These are phyloP conservation scores for Trichopria drosophilae DNA, from an alignment of 2,888 invertebrate species.

Conservation along the genomic window DNA sequence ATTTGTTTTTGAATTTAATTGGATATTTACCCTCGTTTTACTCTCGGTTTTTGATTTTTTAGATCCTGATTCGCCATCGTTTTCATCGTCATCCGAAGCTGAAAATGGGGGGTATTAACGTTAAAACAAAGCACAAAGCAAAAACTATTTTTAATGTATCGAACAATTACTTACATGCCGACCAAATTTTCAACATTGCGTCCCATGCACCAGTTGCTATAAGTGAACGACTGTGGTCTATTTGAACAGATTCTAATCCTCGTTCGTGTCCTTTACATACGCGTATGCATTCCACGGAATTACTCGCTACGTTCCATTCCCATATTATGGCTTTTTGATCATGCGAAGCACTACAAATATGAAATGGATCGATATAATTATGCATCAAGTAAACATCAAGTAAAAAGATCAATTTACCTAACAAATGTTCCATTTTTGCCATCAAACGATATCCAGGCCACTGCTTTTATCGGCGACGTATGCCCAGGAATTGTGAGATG, in stretches of 20 bases:
- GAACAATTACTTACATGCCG: slow-evolving; percentile 68
- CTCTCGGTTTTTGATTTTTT: slow-evolving; percentile 67
- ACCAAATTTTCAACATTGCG: slow-evolving; percentile 89
- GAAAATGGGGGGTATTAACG: slow-evolving; percentile 18
- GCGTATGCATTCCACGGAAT: slow-evolving; percentile 77
- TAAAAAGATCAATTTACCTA: slow-evolving; percentile 60
- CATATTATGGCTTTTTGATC: slow-evolving; percentile 90
- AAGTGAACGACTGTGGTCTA: slow-evolving; percentile 68
- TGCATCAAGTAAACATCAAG: slow-evolving; percentile 1
- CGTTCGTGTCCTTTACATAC: slow-evolving; percentile 90
- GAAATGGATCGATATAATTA: not conserved
- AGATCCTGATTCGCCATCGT: slow-evolving; percentile 64
- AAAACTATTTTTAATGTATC: slow-evolving; percentile 4
- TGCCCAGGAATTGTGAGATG: slow-evolving; percentile 84
- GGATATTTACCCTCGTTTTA: slow-evolving; percentile 65
- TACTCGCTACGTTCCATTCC: slow-evolving; percentile 78
- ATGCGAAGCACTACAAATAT: slow-evolving; percentile 73
- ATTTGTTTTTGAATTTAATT: no score
- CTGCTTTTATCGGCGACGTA: slow-evolving; percentile 82
- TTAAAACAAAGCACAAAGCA: not conserved
- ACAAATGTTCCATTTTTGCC: slow-evolving; percentile 71
- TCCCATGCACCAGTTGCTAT: slow-evolving; percentile 93
- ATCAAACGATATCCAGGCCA: slow-evolving; percentile 78
- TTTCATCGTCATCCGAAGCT: slow-evolving; percentile 58
- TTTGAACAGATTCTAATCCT: slow-evolving; percentile 84